Conservation (phyloP, 2,888 invertebrate species). For the Notodonta dromedarius region DNA sequence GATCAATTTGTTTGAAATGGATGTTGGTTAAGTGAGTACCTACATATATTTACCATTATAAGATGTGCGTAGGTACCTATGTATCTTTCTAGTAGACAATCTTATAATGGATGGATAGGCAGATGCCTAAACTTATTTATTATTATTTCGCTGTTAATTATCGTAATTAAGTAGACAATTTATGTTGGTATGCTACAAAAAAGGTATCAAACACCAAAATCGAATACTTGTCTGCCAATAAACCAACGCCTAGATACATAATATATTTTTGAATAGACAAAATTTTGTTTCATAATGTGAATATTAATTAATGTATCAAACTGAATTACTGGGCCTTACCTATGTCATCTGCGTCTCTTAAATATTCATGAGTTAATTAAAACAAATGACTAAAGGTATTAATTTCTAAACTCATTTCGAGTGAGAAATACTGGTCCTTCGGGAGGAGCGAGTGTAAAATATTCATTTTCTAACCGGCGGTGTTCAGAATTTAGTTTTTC, state of each 20-base stretch:
- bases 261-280: constrained; percentile 17
- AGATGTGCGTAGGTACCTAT: too few species aligned
- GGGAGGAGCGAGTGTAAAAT: constrained; percentile 44
- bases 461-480: constrained; percentile 38
- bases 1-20: constrained; percentile 2
- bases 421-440: constrained; percentile 54
- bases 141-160: too few species aligned
- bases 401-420: constrained; percentile 65
- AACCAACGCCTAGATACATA: not conserved
- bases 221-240: not conserved
- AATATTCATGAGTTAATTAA: constrained; percentile 73
- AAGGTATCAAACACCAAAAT: not conserved
- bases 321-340: constrained; percentile 49
- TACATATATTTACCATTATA: not conserved
- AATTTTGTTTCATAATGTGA: constrained; percentile 36
- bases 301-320: constrained; percentile 34
- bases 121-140: too few species aligned
- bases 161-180: too few species aligned
- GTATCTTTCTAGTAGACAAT: too few species aligned
- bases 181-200: too few species aligned
- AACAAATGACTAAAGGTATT: constrained; percentile 67
- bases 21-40: not conserved
- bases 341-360: constrained; percentile 58
- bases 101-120: too few species aligned
- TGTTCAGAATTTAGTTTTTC: constrained; percentile 31